Evolutionary conservation across 1,140 invertebrate species (phyloP), one percentile per base, ranked within the genome.

Genomic region (Bombus waltoni): DNA sequence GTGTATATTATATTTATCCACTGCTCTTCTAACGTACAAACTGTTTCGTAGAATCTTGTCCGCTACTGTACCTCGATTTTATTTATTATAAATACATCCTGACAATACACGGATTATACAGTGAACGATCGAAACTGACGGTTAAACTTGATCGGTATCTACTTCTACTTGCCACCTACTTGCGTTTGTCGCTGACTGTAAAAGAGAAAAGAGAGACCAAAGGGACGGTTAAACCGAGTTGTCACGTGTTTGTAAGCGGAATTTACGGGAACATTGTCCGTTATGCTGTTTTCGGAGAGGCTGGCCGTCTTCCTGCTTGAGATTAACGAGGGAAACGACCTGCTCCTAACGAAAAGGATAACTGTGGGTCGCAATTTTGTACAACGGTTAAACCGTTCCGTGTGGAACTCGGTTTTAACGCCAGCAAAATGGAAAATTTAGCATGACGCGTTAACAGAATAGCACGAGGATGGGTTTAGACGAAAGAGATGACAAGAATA

Each of bases 251-350:
- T 47, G 28, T 71, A 6, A 57, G 13, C 47, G 9, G 35, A 81
- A 75, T 81, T 74, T 57, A 25, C 44, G 53, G 2, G 28, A 32
- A 59, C 84, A 38, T 75, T 66, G n/a, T 13, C 8, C 35, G 53
- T 62, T 76, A 40, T 32, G 70, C 22, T 28, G 32, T 62, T 66
- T n/a, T 79, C 53, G 42, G 8, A 59, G 42, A 62, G 35, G 38
- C n/a, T 22, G 57, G n/a, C 40, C 22, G 47, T 10, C n/a, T 25
- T 79, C 53, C 22, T 35, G 57, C 15, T 42, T 38, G 76, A 22
- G 57, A 80, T 80, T 53, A 85, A 80, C 53, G 68, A n/a, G 66
- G 13, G 28, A 59, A 42, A 81, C 70, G 79, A 25, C 4, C 25
- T 32, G 13, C 15, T 22, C 2, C 42, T 25, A 28, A 9, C 9